A percentile compares a stretch with the other conserved stretches of the same genome.
These are phyloP conservation scores for Drosophila mimica DNA, from an alignment of 2,888 invertebrate genomes.

Conservation along the genomic window DNA sequence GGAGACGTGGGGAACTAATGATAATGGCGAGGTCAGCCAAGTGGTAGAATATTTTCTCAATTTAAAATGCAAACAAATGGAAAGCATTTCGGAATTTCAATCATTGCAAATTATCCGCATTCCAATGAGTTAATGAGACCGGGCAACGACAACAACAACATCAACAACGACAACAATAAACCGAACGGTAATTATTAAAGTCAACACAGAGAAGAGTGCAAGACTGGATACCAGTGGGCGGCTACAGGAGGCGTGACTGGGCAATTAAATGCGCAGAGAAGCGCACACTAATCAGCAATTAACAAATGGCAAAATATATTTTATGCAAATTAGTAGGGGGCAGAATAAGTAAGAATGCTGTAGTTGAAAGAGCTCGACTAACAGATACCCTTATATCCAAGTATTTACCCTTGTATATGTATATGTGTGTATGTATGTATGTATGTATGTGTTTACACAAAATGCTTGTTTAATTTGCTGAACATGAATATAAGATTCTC, in stretches of 20 bases:
- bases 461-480: not conserved
- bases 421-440: too few species aligned
- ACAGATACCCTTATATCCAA: not conserved
- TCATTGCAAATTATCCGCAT: conserved; percentile 78
- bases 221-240: conserved; percentile 9
- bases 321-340: conserved; percentile 13
- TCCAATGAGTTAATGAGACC: conserved; percentile 63
- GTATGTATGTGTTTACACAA: not conserved
- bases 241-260: conserved; percentile 26
- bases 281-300: conserved; percentile 71
- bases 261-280: conserved; percentile 51
- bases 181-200: conserved; percentile 63
- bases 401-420: not conserved
- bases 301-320: conserved; percentile 72
- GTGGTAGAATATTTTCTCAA: conserved; percentile 45
- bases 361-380: not conserved
- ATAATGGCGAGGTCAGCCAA: conserved; percentile 17
- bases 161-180: conserved; percentile 19
- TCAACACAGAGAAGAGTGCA: conserved; percentile 40
- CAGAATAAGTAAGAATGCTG: not conserved
- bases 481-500: not conserved
- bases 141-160: conserved; percentile 33
- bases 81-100: conserved; percentile 71
- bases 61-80: conserved; percentile 76
- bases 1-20: not conserved